These are phyloP conservation scores for Tetranychus cinnabarinus DNA, from an alignment of 1,140 invertebrate species.

Conservation along the genomic window DNA sequence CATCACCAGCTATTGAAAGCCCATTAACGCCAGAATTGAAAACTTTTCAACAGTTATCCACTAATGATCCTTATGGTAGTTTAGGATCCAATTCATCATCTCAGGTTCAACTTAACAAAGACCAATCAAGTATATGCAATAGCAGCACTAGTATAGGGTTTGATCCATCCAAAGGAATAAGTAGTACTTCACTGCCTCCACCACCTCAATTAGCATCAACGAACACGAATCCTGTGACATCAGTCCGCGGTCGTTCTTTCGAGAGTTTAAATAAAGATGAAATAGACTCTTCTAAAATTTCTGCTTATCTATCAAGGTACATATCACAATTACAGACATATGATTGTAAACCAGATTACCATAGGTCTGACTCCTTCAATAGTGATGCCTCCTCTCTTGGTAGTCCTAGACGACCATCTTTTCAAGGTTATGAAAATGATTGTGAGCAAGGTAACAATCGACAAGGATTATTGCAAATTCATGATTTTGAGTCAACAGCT, in stretches of 20 bases:
- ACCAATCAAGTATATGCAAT: too few species aligned
- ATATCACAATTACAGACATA: not conserved
- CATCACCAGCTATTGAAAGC: conserved; percentile 2
- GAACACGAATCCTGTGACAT: not conserved
- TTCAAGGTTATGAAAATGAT: conserved; percentile 37
- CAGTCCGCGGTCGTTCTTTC: conserved; percentile 6
- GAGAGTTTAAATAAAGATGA: conserved; percentile 7
- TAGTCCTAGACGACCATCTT: conserved; percentile 14
- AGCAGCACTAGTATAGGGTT: too few species aligned
- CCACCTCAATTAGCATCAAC: too few species aligned
- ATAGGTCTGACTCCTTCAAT: not conserved
- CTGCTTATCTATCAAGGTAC: not conserved
- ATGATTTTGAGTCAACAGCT: conserved; percentile 33
- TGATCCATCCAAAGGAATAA: too few species aligned
- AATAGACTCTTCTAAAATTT: not conserved
- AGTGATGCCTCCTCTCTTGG: not conserved
- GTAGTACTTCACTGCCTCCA: too few species aligned
- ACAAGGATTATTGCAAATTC: conserved; percentile 17
- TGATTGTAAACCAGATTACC: not conserved
- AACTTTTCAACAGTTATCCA: conserved; percentile 4
- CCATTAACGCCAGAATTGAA: conserved; percentile 3
- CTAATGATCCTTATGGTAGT: too few species aligned
- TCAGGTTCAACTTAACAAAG: too few species aligned
- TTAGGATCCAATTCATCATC: too few species aligned
- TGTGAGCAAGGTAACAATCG: conserved; percentile 10